Percentiles rank a stretch among this genome's conserved stretches.
Evolutionary conservation across 2,888 invertebrate genomes (phyloP).

Genomic region (Celastrina argiolus): DNA sequence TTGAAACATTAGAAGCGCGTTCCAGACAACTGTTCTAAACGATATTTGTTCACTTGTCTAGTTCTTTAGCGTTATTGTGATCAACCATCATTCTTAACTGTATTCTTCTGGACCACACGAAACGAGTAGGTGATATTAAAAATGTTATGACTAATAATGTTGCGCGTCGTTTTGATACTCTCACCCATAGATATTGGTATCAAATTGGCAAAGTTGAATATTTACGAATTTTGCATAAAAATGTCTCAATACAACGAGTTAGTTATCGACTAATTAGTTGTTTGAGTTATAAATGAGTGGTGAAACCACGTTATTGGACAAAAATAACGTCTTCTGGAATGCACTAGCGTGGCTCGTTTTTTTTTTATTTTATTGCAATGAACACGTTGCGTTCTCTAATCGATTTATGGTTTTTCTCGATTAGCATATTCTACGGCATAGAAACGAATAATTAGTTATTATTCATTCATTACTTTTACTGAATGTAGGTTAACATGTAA

Average conservation of each 20-base stretch:
- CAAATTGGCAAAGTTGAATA: no score
- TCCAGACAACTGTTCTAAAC: neutral
- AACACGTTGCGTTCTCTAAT: neutral
- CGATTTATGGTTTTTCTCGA: constrained; percentile 5
- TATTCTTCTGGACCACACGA: no score
- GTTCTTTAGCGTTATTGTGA: no score
- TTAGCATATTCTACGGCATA: neutral
- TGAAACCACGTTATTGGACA: neutral
- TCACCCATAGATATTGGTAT: no score
- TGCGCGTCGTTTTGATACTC: no score
- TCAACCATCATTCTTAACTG: no score
- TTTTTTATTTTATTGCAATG: neutral
- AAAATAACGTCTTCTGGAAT: neutral
- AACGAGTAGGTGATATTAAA: no score
- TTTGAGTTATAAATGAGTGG: no score
- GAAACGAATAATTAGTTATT: neutral
- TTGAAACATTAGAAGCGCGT: neutral
- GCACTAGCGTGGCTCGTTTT: neutral
- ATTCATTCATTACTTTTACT: neutral
- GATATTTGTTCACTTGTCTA: neutral
- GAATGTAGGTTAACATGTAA: constrained; percentile 4
- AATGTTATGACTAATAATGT: no score
- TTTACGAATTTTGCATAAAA: no score
- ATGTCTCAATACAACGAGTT: no score
- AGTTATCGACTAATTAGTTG: no score